Evolutionary conservation across 2,797 vertebrate species (phyloP), one percentile per base, ranked within the genome.

Genomic region (Argya squamiceps): DNA sequence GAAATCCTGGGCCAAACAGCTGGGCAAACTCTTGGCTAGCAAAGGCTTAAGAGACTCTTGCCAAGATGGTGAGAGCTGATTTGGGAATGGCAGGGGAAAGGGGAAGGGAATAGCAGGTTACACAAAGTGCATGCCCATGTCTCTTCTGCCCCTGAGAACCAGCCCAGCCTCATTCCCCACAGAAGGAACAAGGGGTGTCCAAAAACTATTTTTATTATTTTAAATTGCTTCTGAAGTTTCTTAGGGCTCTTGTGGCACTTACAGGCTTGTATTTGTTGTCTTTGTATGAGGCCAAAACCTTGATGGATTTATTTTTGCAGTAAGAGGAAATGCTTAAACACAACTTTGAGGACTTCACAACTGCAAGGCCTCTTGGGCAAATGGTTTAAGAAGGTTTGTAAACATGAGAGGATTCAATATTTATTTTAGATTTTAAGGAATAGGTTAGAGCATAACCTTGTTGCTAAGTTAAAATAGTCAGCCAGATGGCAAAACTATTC

Each of bases 371-470:
- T 84, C 78, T 84, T 74, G 86, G 65, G 76, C 29, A 91, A 95
- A 93, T 76, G 59, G 47, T 63, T 94, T 92, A 76, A 75, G 47
- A 92, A 77, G 32, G 59, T 82, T 92, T 94, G 63, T 90, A 94
- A 94, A 94, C 70, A 88, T 34, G 41, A 86, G 39, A 79, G 26
- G 73, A 84, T 86, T 93, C 62, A 92, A 23, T 76, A 94, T 93
- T 96, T 96, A 84, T 68, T 86, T 93, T 87, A 88, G 58, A 92
- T 59, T 29, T 90, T 93, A 82, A 87, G 44, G 65, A 92, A 82
- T 5, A 88, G 17, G 39, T 37, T 76, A 84, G 23, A 84, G 37
- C 34, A 88, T 43, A 69, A 90, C 50, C 47, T 69, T 84, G 46
- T 67, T 81, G 47, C 50, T 92, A 64, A 80, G 34, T 69, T 86